These are phyloP conservation scores for Helicolenus hilgendorfi DNA, from an alignment of 2,797 vertebrate genomes.

Conservation along the genomic window DNA sequence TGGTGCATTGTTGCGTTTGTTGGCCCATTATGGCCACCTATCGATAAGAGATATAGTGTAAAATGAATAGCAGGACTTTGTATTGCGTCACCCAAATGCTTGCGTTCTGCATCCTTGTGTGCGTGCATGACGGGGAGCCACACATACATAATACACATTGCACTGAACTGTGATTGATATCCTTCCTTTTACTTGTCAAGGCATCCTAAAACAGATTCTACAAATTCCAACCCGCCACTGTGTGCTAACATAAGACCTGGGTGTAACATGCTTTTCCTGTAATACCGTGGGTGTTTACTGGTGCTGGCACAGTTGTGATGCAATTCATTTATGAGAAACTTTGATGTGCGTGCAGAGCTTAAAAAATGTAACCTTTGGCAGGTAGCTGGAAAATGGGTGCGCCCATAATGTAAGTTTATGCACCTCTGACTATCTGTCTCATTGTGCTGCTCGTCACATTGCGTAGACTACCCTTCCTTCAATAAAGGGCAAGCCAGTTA, in stretches of 20 bases:
- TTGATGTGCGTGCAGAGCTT: constrained; percentile 9
- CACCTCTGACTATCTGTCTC: background rate
- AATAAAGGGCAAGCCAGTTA: background rate
- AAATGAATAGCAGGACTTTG: background rate
- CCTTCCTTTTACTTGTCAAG: constrained; percentile 11
- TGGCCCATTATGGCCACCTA: background rate
- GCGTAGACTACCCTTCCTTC: background rate
- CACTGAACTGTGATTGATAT: background rate
- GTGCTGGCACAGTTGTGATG: constrained; percentile 23
- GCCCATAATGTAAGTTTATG: background rate
- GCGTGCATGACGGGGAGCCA: background rate
- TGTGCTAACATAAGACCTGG: background rate
- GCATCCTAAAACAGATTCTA: constrained; percentile 16
- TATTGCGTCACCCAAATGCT: background rate
- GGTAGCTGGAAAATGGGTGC: constrained; percentile 18
- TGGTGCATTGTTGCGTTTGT: background rate
- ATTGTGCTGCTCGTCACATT: background rate
- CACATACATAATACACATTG: background rate
- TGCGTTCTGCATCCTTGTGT: too few species aligned
- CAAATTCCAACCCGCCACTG: constrained; percentile 15
- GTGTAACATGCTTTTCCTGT: constrained; percentile 24
- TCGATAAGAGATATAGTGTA: background rate
- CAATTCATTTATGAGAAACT: constrained; percentile 38
- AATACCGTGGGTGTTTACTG: constrained; percentile 50
- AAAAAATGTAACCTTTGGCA: background rate